Conservation (phyloP, 2,888 invertebrate species). For the Cryptophagus acutangulus region DNA sequence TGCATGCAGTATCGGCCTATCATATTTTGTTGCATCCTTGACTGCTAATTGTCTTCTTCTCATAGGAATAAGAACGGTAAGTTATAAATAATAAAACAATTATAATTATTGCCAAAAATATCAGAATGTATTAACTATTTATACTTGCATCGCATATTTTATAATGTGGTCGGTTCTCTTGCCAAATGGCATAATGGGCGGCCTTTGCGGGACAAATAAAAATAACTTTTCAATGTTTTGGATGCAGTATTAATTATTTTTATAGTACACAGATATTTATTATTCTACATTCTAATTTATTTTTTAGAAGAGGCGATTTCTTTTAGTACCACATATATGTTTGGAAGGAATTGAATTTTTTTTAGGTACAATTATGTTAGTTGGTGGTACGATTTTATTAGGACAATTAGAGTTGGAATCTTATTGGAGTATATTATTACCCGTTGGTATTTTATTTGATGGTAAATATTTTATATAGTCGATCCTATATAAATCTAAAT, state of each 20-base stretch:
- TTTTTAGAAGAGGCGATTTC: neutral
- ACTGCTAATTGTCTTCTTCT: neutral
- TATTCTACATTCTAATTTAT: neutral
- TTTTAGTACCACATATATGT: neutral
- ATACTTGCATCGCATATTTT: no score
- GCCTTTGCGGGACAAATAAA: neutral
- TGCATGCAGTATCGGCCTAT: neutral
- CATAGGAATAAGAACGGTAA: slow-evolving; percentile 3
- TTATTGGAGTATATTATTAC: neutral
- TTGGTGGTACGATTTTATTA: neutral
- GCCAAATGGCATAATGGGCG: no score
- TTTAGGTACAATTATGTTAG: neutral
- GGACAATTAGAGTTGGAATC: neutral
- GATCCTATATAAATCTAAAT: neutral
- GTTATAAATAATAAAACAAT: neutral
- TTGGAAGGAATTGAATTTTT: neutral
- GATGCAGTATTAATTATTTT: neutral
- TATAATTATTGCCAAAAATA: neutral
- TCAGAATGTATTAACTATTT: no score
- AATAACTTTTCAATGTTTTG: no score
- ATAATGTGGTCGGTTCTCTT: no score
- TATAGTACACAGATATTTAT: neutral
- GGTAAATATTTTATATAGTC: neutral
- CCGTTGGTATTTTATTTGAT: neutral
- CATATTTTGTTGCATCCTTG: neutral